Percentiles rank a stretch among this genome's conserved stretches.
phyloP scores from a whole-genome alignment of 2,797 vertebrate species.

The Chaetophractus vellerosus region DNA sequence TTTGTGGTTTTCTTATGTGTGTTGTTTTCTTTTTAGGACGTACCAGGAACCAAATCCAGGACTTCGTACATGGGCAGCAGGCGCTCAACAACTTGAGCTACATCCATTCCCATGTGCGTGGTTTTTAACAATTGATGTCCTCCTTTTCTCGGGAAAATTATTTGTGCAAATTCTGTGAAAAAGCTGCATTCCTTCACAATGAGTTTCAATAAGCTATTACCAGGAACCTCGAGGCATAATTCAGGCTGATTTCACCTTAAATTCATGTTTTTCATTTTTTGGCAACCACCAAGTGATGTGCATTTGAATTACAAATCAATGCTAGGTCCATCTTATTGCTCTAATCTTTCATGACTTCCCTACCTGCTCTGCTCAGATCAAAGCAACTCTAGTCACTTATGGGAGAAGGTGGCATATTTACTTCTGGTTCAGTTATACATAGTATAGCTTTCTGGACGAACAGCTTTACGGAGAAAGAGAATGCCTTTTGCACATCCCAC shows the following conservation, averaged over 20 bases:
- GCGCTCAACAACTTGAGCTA: too few relatives aligned
- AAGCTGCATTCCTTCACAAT: constrained; percentile 39
- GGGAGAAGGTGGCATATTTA: not conserved
- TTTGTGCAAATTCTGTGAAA: not conserved
- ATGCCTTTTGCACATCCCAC: not conserved
- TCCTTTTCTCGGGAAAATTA: constrained; percentile 34
- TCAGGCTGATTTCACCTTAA: not conserved
- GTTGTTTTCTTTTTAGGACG: too few relatives aligned
- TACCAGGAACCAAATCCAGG: too few relatives aligned
- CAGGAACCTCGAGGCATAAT: not conserved
- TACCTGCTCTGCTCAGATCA: not conserved
- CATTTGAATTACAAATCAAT: constrained; percentile 3
- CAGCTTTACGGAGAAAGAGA: not conserved
- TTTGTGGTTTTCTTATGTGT: not conserved
- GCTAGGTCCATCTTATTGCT: not conserved
- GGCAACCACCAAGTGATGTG: not conserved
- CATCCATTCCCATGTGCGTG: not conserved
- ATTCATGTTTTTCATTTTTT: not conserved
- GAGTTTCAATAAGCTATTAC: not conserved
- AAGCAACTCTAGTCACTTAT: not conserved
- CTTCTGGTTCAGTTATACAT: constrained; percentile 8
- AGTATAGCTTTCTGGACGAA: not conserved
- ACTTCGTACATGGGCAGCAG: too few relatives aligned
- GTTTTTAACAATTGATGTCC: constrained; percentile 15
- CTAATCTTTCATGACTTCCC: not conserved